Percentiles rank a stretch among this genome's conserved stretches.
These are phyloP conservation scores for Caenorhabditis sp. DNA, from an alignment of 2,888 invertebrate species.

Conservation along the genomic window DNA sequence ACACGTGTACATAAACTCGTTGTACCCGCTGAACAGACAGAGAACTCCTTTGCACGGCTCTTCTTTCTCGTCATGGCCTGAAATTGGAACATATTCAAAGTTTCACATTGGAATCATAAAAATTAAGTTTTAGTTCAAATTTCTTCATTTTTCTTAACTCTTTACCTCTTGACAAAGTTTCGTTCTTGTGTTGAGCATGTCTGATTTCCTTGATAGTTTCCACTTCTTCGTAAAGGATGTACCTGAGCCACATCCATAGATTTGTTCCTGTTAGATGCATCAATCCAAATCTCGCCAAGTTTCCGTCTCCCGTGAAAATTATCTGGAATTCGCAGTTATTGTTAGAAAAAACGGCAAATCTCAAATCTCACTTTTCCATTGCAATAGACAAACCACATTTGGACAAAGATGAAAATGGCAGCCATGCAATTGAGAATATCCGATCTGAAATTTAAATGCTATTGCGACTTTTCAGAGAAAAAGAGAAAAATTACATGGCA, in stretches of 20 bases:
- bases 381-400: constrained; percentile 73
- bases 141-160: too few species aligned
- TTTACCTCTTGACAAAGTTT: not conserved
- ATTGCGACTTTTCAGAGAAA: not conserved
- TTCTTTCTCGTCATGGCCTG: constrained; percentile 29
- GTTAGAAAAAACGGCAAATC: not conserved
- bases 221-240: constrained; percentile 70
- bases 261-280: constrained; percentile 70
- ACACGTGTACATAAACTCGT: constrained; percentile 72
- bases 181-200: constrained; percentile 33
- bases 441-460: constrained; percentile 51
- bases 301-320: constrained; percentile 65
- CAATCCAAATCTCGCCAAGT: constrained; percentile 65
- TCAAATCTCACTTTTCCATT: constrained; percentile 69
- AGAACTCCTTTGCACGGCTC: constrained; percentile 64
- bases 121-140: too few species aligned
- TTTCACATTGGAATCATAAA: too few species aligned
- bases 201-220: constrained; percentile 67
- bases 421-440: constrained; percentile 59
- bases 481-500: constrained; percentile 25
- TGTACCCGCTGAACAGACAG: constrained; percentile 67
- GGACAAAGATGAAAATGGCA: constrained; percentile 64
- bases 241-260: constrained; percentile 71
- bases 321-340: constrained; percentile 65
- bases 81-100: too few species aligned